Percentiles rank a stretch among this genome's conserved stretches.
Evolutionary conservation across 2,888 invertebrate genomes (phyloP).

Genomic region (Agrochola lychnidis): DNA sequence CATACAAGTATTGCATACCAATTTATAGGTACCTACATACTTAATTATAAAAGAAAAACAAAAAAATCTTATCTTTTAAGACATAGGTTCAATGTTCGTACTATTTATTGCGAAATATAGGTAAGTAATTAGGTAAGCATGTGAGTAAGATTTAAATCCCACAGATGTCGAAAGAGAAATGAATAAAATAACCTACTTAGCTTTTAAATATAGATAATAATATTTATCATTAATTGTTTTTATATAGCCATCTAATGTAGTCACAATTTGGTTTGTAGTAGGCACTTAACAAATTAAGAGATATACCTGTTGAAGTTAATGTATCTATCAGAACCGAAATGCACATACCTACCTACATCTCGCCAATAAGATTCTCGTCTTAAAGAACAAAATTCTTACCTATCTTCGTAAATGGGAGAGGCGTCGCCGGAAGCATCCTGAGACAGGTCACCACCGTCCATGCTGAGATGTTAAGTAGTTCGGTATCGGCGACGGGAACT

Average conservation of each 20-base stretch:
- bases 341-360: constrained; percentile 13
- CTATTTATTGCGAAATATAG: neutral
- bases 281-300: neutral
- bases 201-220: neutral
- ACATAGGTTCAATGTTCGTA: neutral
- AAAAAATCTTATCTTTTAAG: neutral
- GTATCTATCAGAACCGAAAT: constrained; percentile 16
- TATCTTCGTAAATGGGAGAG: constrained; percentile 84
- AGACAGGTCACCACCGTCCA: constrained; percentile 85
- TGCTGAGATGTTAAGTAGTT: constrained; percentile 64
- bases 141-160: neutral
- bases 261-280: neutral
- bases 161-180: neutral
- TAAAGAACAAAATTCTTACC: constrained; percentile 74
- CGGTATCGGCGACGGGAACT: constrained; percentile 64
- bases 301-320: constrained; percentile 48
- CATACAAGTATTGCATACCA: too few species aligned
- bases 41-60: neutral
- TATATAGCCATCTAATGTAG: neutral
- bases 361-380: constrained; percentile 39
- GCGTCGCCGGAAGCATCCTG: constrained; percentile 82
- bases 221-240: neutral
- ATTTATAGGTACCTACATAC: neutral
- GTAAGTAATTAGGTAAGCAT: neutral
- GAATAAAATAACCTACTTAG: neutral